phyloP scores from a whole-genome alignment of 1,140 invertebrate genomes.

The Cyclargus thomasi region DNA sequence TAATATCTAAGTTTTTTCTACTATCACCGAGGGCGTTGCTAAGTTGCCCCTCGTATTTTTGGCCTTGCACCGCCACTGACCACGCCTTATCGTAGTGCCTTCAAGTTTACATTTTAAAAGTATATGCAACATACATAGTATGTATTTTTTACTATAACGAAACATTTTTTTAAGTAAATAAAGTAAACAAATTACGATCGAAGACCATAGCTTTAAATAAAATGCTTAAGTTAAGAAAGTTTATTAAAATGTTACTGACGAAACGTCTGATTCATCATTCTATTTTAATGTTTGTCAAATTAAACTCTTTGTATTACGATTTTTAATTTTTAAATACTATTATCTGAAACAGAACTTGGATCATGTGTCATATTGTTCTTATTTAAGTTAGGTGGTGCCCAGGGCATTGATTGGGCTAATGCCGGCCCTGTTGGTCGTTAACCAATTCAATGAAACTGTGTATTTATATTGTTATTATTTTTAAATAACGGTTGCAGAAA shows the following conservation, averaged over 20 bases:
- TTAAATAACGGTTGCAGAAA: too few relatives aligned
- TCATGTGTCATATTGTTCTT: too few relatives aligned
- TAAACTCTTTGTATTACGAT: too few relatives aligned
- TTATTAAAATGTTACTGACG: not conserved
- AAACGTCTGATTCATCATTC: not conserved
- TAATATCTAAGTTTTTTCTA: not conserved
- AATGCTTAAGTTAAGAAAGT: not conserved
- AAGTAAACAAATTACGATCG: not conserved
- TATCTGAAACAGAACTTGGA: too few relatives aligned
- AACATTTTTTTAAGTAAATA: not conserved
- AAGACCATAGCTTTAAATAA: not conserved
- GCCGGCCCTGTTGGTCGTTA: too few relatives aligned
- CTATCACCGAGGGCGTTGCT: not conserved
- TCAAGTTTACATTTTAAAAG: not conserved
- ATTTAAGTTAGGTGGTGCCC: too few relatives aligned
- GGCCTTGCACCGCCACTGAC: not conserved
- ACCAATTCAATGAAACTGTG: too few relatives aligned
- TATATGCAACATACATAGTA: not conserved
- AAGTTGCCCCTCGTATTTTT: not conserved
- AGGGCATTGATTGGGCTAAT: too few relatives aligned
- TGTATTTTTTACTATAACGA: not conserved
- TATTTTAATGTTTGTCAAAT: too few relatives aligned
- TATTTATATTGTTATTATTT: too few relatives aligned
- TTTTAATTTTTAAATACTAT: too few relatives aligned
- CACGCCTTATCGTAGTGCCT: conserved; percentile 10